These are phyloP conservation scores for Diachasmimorpha longicaudata DNA, from an alignment of 1,140 invertebrate species.

Conservation along the genomic window DNA sequence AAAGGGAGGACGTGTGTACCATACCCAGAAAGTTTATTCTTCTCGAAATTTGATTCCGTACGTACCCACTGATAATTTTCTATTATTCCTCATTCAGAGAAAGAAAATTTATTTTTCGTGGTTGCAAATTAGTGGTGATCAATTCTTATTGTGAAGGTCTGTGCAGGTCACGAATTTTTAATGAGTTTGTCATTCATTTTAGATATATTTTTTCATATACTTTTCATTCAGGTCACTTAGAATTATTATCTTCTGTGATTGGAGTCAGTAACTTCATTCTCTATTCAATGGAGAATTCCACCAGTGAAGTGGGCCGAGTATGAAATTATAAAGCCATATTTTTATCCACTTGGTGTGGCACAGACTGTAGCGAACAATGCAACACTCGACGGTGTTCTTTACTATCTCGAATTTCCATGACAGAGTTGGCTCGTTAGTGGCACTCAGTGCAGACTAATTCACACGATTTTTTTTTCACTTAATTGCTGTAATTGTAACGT, in stretches of 20 bases:
- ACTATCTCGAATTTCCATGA: not conserved
- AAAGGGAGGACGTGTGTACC: not conserved
- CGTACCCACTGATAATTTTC: not conserved
- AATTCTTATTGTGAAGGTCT: no score
- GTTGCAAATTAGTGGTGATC: no score
- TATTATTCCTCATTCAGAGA: not conserved
- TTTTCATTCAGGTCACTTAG: no score
- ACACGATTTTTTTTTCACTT: not conserved
- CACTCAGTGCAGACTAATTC: not conserved
- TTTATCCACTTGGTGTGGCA: not conserved
- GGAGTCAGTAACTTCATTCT: not conserved
- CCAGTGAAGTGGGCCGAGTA: not conserved
- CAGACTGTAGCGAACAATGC: not conserved
- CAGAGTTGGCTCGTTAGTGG: slow-evolving; percentile 3
- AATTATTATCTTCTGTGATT: not conserved
- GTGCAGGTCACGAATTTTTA: no score
- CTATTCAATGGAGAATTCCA: not conserved
- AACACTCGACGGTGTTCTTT: not conserved
- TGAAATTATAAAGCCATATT: not conserved
- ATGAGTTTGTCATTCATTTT: no score
- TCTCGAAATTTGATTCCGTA: not conserved
- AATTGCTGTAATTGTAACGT: not conserved
- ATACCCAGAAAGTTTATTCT: not conserved
- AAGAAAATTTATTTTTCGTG: no score
- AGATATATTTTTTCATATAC: no score